These are phyloP conservation scores for Nannoperca obscura DNA, from an alignment of 2,797 vertebrate genomes.

Conservation along the genomic window DNA sequence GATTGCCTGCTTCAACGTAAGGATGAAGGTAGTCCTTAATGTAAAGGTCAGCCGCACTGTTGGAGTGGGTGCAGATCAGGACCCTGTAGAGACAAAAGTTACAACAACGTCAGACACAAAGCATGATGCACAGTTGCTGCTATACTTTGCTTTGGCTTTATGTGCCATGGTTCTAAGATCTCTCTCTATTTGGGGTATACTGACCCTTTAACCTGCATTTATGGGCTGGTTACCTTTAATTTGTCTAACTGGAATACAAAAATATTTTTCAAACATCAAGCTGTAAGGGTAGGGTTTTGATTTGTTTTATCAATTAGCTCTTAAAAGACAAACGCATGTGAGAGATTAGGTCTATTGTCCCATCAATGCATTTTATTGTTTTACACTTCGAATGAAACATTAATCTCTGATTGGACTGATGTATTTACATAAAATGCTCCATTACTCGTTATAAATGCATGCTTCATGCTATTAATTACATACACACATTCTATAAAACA, in stretches of 20 bases:
- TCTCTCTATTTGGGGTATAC: neutral
- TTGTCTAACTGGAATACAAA: neutral
- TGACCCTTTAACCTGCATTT: neutral
- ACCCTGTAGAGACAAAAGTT: slow-evolving; percentile 85
- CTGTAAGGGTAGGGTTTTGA: too few relatives aligned
- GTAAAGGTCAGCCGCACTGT: slow-evolving; percentile 99
- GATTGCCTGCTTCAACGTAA: slow-evolving; percentile 98
- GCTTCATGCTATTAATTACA: neutral
- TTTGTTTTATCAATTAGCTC: too few relatives aligned
- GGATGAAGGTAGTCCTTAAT: slow-evolving; percentile 99
- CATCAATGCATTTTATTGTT: neutral
- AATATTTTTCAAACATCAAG: neutral
- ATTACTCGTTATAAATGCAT: neutral
- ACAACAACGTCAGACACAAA: slow-evolving; percentile 17
- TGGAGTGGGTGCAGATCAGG: slow-evolving; percentile 99
- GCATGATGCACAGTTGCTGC: neutral
- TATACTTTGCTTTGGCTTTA: neutral
- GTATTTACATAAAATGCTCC: neutral
- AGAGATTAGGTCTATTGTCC: neutral
- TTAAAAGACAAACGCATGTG: neutral
- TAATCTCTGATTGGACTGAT: neutral
- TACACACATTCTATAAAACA: neutral
- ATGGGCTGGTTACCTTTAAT: neutral
- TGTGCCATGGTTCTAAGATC: neutral
- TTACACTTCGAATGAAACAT: neutral